Conservation (phyloP, 2,113 vertebrate species). For the Pseudorhombus dupliciocellatus region DNA sequence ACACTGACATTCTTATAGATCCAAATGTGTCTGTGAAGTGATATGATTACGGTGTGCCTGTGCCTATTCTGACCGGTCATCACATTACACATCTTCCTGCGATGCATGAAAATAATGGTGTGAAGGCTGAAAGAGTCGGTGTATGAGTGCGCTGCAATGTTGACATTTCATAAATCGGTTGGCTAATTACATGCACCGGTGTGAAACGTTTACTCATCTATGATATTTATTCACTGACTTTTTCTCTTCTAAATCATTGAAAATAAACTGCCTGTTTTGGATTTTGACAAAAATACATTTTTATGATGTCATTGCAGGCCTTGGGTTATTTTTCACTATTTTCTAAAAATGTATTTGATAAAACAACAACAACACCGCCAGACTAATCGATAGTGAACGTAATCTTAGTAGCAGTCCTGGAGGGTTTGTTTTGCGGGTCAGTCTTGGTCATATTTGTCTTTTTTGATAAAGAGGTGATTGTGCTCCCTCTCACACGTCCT, state of each 20-base stretch:
- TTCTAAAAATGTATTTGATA: not conserved
- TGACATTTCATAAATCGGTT: not conserved
- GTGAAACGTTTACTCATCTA: not conserved
- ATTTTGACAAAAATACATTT: not conserved
- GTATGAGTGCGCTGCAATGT: not conserved
- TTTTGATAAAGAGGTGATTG: slow-evolving; percentile 29
- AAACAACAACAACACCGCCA: not conserved
- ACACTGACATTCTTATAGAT: not conserved
- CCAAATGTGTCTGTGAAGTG: no score
- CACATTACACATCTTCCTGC: no score
- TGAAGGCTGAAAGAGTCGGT: not conserved
- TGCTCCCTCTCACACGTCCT: slow-evolving; percentile 23
- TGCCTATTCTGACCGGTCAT: no score
- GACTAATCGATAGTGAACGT: not conserved
- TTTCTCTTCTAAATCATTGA: not conserved
- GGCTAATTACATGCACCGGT: slow-evolving; percentile 2
- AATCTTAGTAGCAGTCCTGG: not conserved
- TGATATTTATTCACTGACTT: not conserved
- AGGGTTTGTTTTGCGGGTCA: not conserved
- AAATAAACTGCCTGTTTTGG: not conserved
- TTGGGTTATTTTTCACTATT: not conserved
- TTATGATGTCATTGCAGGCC: not conserved
- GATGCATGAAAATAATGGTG: no score
- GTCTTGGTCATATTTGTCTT: slow-evolving; percentile 4
- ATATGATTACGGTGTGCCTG: not conserved